Conservation (phyloP, 1,140 invertebrate genomes). For the Microvelia longipes region DNA sequence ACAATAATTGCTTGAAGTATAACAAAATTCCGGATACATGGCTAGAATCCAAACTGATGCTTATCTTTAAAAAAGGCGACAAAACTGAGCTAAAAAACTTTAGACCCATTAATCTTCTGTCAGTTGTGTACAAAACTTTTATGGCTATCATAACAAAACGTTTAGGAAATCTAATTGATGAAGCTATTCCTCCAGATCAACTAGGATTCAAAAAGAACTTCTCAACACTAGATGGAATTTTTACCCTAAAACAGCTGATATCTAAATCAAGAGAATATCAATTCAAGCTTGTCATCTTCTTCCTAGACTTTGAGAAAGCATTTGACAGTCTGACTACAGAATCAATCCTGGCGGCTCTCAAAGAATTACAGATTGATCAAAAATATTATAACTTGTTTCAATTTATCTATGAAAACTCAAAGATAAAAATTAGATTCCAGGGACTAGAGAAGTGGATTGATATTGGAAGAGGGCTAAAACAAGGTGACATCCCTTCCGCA, state of each 20-base stretch:
- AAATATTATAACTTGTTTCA: background rate
- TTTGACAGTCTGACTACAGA: background rate
- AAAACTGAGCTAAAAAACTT: background rate
- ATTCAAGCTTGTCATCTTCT: background rate
- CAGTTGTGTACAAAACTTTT: background rate
- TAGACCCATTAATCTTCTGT: background rate
- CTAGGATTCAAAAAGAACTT: background rate
- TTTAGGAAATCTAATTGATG: background rate
- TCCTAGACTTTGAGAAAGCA: too few species aligned
- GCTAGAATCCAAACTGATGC: background rate
- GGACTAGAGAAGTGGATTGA: too few species aligned
- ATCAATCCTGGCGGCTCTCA: background rate
- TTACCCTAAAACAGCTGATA: background rate
- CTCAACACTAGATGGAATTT: background rate
- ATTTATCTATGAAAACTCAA: background rate
- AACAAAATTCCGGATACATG: background rate
- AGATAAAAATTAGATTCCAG: too few species aligned
- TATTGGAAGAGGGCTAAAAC: too few species aligned
- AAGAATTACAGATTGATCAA: background rate
- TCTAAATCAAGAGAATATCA: background rate
- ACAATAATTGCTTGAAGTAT: background rate
- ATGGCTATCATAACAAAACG: background rate
- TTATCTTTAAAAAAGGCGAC: background rate
- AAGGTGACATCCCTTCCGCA: too few species aligned
- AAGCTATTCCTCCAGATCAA: too few species aligned